phyloP scores from a whole-genome alignment of 2,113 vertebrate species.

The Stictonetta naevosa region DNA sequence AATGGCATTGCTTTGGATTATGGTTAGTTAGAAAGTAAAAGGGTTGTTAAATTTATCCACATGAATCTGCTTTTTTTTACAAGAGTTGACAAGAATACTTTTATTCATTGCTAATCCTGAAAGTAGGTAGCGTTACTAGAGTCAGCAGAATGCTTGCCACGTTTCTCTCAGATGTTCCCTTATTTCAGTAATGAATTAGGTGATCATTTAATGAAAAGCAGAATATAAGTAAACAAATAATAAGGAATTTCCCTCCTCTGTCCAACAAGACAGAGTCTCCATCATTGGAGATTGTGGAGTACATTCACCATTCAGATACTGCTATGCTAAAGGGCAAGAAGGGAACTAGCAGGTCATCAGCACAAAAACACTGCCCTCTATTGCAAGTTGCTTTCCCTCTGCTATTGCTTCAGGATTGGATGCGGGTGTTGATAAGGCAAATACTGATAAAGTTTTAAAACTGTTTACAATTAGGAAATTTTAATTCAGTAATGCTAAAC shows the following conservation, averaged over 20 bases:
- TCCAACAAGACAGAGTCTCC: not conserved
- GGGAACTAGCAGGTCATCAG: not conserved
- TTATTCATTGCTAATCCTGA: conserved; percentile 20
- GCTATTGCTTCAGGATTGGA: not conserved
- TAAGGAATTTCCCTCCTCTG: not conserved
- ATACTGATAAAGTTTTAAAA: not conserved
- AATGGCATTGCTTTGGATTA: not conserved
- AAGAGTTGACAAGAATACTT: conserved; percentile 13
- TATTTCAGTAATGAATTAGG: not conserved
- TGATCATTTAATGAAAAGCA: conserved; percentile 36
- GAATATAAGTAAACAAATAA: conserved; percentile 28
- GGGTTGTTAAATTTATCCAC: not conserved
- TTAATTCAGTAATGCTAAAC: not conserved
- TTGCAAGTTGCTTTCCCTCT: not conserved
- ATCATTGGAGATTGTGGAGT: not conserved
- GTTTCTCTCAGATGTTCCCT: not conserved
- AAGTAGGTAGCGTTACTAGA: not conserved
- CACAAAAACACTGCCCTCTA: conserved; percentile 38
- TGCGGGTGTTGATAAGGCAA: not conserved
- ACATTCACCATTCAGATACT: not conserved
- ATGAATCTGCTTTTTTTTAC: conserved; percentile 5
- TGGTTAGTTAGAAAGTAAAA: not conserved
- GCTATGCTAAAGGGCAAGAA: not conserved
- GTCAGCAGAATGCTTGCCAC: conserved; percentile 34
- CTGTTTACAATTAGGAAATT: not conserved